Conservation (phyloP, 2,113 vertebrate genomes). For the Myotis brandtii region DNA sequence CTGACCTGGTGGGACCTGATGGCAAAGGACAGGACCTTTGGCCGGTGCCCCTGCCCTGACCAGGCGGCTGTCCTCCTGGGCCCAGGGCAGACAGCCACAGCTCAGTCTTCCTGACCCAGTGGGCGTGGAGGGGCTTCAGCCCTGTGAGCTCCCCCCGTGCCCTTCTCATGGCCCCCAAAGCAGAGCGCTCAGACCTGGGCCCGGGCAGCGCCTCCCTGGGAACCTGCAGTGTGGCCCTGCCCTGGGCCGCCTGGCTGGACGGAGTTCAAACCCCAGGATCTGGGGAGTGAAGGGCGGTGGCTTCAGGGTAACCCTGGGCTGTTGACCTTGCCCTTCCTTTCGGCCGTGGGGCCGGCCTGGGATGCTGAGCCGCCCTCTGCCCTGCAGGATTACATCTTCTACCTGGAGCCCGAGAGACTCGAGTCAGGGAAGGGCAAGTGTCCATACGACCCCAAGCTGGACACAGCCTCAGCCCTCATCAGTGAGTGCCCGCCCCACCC, state of each 20-base stretch:
- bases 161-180: not conserved
- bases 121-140: not conserved
- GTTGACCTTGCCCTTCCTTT: not conserved
- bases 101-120: not conserved
- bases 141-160: not conserved
- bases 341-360: not conserved
- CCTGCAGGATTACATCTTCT: slow-evolving; percentile 96
- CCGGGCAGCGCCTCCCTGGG: not conserved
- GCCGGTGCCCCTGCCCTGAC: not conserved
- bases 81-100: not conserved
- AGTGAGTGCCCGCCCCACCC: slow-evolving; percentile 89
- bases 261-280: not conserved
- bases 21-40: not conserved
- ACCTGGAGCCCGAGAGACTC: slow-evolving; percentile 96
- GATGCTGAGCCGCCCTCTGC: slow-evolving; percentile 62
- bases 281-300: not conserved
- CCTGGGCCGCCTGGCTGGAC: not conserved
- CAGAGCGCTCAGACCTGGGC: not conserved
- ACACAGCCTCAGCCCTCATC: slow-evolving; percentile 97
- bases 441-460: slow-evolving; percentile 98
- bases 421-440: slow-evolving; percentile 99
- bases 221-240: not conserved
- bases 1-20: not conserved
- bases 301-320: not conserved
- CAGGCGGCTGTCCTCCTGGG: not conserved